Evolutionary conservation across 2,113 vertebrate species (phyloP).

Genomic region (Tupaia chinensis): DNA sequence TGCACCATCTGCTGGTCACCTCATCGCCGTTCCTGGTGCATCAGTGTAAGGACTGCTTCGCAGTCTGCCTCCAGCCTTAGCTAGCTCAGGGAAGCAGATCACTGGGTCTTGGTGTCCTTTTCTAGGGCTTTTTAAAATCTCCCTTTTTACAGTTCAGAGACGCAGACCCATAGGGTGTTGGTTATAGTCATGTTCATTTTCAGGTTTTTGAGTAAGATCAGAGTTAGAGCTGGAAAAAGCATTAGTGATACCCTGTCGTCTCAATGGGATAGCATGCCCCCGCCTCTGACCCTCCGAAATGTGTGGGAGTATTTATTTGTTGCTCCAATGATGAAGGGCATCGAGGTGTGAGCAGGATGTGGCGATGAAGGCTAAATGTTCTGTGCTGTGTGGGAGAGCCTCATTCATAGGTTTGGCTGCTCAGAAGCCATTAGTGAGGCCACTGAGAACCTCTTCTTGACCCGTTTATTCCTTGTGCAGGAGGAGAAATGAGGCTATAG

Average conservation of each 20-base stretch:
- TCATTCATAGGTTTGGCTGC: conserved; percentile 21
- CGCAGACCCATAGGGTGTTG: not conserved
- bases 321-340: not conserved
- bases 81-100: conserved; percentile 35
- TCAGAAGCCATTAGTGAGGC: not conserved
- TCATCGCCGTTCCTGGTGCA: not conserved
- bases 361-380: not conserved
- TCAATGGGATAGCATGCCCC: not conserved
- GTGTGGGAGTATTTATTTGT: not conserved
- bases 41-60: conserved; percentile 44
- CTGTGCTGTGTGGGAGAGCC: not conserved
- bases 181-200: not conserved
- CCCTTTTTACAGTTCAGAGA: not conserved
- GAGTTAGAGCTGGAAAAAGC: not conserved
- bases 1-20: too few species aligned
- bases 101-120: not conserved
- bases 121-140: not conserved
- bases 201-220: not conserved
- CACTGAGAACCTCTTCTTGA: not conserved
- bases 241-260: not conserved
- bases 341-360: not conserved
- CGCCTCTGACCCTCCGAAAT: not conserved
- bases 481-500: not conserved
- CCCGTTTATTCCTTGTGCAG: not conserved
- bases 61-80: conserved; percentile 46